Conservation (phyloP, 2,888 invertebrate species). For the Pinctada fucata region DNA sequence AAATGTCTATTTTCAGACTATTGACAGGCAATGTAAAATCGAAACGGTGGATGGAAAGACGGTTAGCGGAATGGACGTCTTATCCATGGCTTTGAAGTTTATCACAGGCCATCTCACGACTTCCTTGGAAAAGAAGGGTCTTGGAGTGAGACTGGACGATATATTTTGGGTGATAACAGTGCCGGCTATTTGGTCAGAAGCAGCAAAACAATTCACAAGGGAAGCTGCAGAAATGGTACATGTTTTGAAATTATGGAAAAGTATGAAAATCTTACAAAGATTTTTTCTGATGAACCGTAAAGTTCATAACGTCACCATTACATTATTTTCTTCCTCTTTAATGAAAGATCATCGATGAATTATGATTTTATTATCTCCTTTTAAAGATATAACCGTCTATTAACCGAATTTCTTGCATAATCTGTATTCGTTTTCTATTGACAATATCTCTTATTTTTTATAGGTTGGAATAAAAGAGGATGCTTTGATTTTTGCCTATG, state of each 20-base stretch:
- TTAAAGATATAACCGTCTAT: too few relatives aligned
- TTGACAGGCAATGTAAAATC: not conserved
- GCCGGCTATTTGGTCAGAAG: slow-evolving; percentile 35
- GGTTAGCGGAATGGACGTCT: slow-evolving; percentile 13
- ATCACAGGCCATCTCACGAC: slow-evolving; percentile 19
- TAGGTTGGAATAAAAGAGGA: slow-evolving; percentile 10
- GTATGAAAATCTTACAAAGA: too few relatives aligned
- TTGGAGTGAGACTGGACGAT: slow-evolving; percentile 16
- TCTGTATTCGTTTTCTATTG: too few relatives aligned
- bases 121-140: slow-evolving; percentile 1
- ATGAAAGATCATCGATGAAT: too few relatives aligned
- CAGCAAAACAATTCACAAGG: slow-evolving; percentile 29
- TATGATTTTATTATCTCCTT: too few relatives aligned
- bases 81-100: slow-evolving; percentile 13
- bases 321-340: too few relatives aligned
- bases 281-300: too few relatives aligned
- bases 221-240: slow-evolving; percentile 23
- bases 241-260: too few relatives aligned
- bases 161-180: slow-evolving; percentile 33
- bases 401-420: too few relatives aligned
- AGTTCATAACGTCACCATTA: too few relatives aligned
- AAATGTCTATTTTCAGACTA: too few relatives aligned
- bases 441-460: too few relatives aligned
- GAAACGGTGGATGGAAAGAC: slow-evolving; percentile 13
- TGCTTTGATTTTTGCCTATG: slow-evolving; percentile 21